A percentile compares a stretch with the other conserved stretches of the same genome.
Conservation (phyloP, 2,888 invertebrate genomes). For the Metalampra italica region DNA sequence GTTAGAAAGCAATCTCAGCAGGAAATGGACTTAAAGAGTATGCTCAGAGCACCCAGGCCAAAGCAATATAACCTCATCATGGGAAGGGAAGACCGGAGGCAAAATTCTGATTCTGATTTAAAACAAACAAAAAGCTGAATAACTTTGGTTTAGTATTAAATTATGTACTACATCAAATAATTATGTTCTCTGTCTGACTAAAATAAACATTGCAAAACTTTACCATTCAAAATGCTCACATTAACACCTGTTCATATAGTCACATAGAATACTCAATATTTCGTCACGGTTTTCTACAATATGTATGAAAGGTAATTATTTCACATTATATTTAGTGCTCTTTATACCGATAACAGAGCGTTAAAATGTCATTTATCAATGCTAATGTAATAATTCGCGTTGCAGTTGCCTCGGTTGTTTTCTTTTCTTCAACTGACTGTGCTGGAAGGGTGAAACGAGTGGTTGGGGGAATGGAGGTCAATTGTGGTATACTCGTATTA, state of each 20-base stretch:
- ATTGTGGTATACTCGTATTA: conserved; percentile 57
- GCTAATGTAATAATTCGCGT: conserved; percentile 14
- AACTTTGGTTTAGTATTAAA: no score
- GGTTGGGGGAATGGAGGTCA: conserved; percentile 46
- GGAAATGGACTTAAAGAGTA: no score
- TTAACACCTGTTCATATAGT: conserved; percentile 9
- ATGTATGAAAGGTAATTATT: conserved; percentile 15
- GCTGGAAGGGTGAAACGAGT: conserved; percentile 58
- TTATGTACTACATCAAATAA: no score
- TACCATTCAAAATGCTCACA: background rate
- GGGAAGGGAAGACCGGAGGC: no score
- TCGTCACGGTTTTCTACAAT: conserved; percentile 44
- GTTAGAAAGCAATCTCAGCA: no score
- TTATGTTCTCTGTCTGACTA: no score
- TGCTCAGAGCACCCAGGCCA: no score
- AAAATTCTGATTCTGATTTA: no score
- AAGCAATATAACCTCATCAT: no score
- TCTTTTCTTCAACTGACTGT: background rate
- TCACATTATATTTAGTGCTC: conserved; percentile 3
- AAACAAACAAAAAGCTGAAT: no score
- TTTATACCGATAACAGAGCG: conserved; percentile 9
- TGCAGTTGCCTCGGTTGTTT: background rate
- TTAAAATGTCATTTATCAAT: conserved; percentile 13
- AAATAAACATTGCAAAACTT: background rate
- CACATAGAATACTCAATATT: conserved; percentile 11